Conservation (phyloP, 2,888 invertebrate species). For the Strigamia crassipes region DNA sequence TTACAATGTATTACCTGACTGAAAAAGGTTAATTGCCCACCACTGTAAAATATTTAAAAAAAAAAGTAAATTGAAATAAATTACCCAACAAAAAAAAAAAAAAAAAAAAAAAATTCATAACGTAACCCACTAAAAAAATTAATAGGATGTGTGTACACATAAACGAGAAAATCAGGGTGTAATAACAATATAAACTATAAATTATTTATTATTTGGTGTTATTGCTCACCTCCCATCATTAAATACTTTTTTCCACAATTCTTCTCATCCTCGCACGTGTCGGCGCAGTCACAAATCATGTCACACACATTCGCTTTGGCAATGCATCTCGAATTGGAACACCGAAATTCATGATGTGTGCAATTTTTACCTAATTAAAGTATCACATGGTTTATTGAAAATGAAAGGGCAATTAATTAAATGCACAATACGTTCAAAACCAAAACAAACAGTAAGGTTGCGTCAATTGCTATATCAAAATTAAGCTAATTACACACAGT, state of each 20-base stretch:
- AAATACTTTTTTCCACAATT: slow-evolving; percentile 55
- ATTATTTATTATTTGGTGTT: not conserved
- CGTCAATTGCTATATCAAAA: not conserved
- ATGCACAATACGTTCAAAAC: not conserved
- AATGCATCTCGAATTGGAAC: slow-evolving; percentile 61
- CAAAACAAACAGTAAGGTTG: not conserved
- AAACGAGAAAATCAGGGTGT: not conserved
- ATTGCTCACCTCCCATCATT: slow-evolving; percentile 53
- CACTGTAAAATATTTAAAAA: not conserved
- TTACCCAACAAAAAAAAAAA: not conserved
- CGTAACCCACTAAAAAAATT: not conserved
- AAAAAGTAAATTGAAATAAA: not conserved
- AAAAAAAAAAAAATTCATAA: not conserved
- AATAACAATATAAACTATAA: not conserved
- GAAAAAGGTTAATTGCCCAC: not conserved
- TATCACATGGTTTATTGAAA: not conserved
- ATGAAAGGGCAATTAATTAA: not conserved
- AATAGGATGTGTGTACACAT: not conserved
- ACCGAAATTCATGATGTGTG: slow-evolving; percentile 56
- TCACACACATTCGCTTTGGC: slow-evolving; percentile 60
- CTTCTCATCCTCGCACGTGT: slow-evolving; percentile 60
- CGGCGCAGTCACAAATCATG: slow-evolving; percentile 61
- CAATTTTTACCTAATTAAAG: slow-evolving; percentile 54
- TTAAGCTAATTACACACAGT: not conserved
- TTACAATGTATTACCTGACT: not conserved